phyloP scores from a whole-genome alignment of 2,888 invertebrate genomes.

The Trisateles emortualis region DNA sequence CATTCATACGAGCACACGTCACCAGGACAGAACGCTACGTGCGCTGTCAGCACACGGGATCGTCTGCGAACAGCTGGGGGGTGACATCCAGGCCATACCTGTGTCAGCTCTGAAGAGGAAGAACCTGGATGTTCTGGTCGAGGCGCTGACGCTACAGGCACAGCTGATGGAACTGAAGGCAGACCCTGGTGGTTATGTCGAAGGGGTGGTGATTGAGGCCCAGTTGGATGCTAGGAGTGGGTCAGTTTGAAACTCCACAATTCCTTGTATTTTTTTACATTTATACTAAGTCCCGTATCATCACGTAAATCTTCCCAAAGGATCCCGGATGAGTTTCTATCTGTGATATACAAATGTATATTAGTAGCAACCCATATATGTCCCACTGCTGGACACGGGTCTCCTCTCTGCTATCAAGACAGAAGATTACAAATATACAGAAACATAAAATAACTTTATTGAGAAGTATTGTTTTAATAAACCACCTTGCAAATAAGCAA shows the following conservation, averaged over 20 bases:
- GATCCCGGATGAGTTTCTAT: too few species aligned
- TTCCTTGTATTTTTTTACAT: not conserved
- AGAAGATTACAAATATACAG: too few species aligned
- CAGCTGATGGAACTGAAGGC: constrained; percentile 95
- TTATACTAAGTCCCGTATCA: too few species aligned
- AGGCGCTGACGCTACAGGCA: constrained; percentile 93
- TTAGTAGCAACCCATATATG: too few species aligned
- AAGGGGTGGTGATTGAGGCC: constrained; percentile 97
- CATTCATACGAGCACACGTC: not conserved
- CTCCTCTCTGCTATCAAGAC: too few species aligned
- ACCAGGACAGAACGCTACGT: constrained; percentile 90
- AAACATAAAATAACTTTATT: too few species aligned
- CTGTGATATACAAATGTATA: too few species aligned
- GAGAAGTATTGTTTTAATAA: too few species aligned
- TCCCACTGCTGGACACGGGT: too few species aligned
- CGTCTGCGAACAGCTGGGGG: constrained; percentile 94
- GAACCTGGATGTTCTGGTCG: constrained; percentile 92
- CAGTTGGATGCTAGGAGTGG: constrained; percentile 73
- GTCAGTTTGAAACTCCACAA: constrained; percentile 48
- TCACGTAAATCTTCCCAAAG: too few species aligned
- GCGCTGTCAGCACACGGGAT: constrained; percentile 93
- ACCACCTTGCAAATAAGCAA: too few species aligned
- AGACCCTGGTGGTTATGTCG: constrained; percentile 94
- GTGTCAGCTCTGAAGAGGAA: constrained; percentile 96
- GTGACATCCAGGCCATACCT: constrained; percentile 96